Base-by-base conservation (phyloP, 1,140 invertebrate genomes). In the Harpegnathos saltator region DNA sequence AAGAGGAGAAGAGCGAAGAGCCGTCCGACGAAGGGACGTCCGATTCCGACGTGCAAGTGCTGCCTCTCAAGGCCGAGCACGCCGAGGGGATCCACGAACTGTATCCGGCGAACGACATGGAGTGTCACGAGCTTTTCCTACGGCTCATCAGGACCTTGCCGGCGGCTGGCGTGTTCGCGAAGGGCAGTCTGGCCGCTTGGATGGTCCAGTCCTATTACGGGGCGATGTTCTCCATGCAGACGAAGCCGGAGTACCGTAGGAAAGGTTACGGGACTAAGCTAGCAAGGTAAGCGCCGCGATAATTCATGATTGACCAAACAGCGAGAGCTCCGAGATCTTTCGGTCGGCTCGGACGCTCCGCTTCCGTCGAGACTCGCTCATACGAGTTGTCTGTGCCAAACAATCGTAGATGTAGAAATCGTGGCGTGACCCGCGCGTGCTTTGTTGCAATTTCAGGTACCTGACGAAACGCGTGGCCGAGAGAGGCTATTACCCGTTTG, bases 181-280 rank as follows among this genome's bases (percentile, higher is more conserved):
- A 94, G 50, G 96, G 96, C 33, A 95, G 96, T 84, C 92, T 97
- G 26, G 97, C 97, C 9, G 97, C 97, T 9, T 97, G 97, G 97
- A 97, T 98, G 97, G 96, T 97, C 38, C 97, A 98, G 89, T 97
- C 97, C 3, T 98, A 98, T 93, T 98, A 98, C 92, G 97, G 97
- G 24, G 97, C 97, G 58, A 97, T 98, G 97, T 97, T 97, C 92
- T 97, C 97, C n/a, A 98, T 98, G 97, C 97, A 97, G 93, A 98
- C 97, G 69, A 95, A 96, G 91, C 97, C 97, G 29, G 97, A 97
- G 91, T 97, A 96, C 92, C 95, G 97, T 81, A 95, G 97, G 87
- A 97, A 97, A 95, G 97, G 97, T 86, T 96, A 92, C 89, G 94
- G 93, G 54, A 94, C 92, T 54, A 92, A 92, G 89, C 89, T 94